Base-by-base conservation (phyloP, 2,113 vertebrate genomes). In the Chloroceryle aenea region DNA sequence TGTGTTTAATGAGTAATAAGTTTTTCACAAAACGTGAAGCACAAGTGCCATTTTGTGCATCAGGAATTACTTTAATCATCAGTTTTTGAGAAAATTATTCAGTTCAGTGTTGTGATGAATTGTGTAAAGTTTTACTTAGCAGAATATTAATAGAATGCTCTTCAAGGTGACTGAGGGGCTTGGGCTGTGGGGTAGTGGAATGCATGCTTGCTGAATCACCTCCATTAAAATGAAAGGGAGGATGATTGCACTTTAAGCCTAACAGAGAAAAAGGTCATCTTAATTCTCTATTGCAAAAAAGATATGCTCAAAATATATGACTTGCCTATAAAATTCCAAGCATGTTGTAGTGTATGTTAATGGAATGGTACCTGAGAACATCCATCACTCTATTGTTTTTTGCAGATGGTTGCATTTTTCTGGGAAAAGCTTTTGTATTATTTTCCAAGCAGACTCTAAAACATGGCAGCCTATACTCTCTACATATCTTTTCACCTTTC, bases 1-100 rank as follows among this genome's bases (percentile, higher is more conserved):
- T 81, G 47, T 43, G 93, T 93, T 95, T 95, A 96, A 96, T 87
- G 61, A 95, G 84, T 96, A 92, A 95, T 88, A 62, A 79, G 16
- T 72, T 91, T 73, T 64, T 74, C 79, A 81, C 61, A 68, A 77
- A 95, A 61, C 43, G 47, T 36, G 62, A 62, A 80, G 61, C 55
- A 55, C 50, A 50, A 85, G 62, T 79, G 30, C n/a, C 45, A 23
- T 82, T 77, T 92, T 71, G 36, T 23, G 4, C 79, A 69, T 80
- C 19, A 67, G 56, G 72, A 92, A 40, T 80, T n/a, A 63, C 45
- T 87, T 88, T 93, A 89, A 62, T 58, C 42, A 86, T 77, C 82
- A 14, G 15, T n/a, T 80, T 64, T 89, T 64, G 67, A 47, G 67
- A 84, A 71, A 62, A 88, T 71, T 23, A 73, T 75, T 91, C 63